Base-by-base conservation (phyloP, 2,113 vertebrate genomes). In the Thunnus thynnus region DNA sequence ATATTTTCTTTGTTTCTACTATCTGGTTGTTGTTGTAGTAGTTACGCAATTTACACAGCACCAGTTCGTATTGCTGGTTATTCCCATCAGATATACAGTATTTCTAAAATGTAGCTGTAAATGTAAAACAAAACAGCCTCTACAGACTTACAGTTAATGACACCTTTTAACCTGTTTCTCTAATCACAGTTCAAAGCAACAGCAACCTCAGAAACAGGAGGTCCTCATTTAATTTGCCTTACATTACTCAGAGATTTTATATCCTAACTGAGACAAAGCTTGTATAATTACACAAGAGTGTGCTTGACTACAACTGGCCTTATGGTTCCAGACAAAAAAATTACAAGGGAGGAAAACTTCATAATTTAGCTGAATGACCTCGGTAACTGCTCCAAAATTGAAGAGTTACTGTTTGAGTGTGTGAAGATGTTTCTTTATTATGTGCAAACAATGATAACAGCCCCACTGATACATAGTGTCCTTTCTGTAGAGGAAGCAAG, bases 291-390 rank as follows among this genome's bases (percentile, higher is more conserved):
- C 17, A 54, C 17, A 12, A 4, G 6, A 58, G 44, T 22, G 54
- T 61, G 55, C 47, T 22, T 27, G 52, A 32, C 20, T 72, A 65
- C 66, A 13, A 36, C n/a, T 71, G 70, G 50, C 71, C 41, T 56
- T 70, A 69, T 25, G 20, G 30, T 44, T 44, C 7, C 22, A 22
- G 3, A 63, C 9, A 41, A 47, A 20, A 60, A 60, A 54, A 58
- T 9, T 3, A 27, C 25, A 48, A 57, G 36, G 50, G 6, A 62
- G 41, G 32, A 1, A 75, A 57, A 32, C 30, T 72, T 80, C 27
- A 82, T 74, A 48, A 81, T 81, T 83, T 73, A 74, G 20, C 25
- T 50, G 56, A 67, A 36, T 46, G 66, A 85, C 76, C 83, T 72
- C 69, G 80, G 55, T 41, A 41, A 41, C 7, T 2, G 6, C 36